Percentiles rank a stretch among this genome's conserved stretches.
phyloP scores from a whole-genome alignment of 1,140 invertebrate genomes.

The Monomorium pharaonis region DNA sequence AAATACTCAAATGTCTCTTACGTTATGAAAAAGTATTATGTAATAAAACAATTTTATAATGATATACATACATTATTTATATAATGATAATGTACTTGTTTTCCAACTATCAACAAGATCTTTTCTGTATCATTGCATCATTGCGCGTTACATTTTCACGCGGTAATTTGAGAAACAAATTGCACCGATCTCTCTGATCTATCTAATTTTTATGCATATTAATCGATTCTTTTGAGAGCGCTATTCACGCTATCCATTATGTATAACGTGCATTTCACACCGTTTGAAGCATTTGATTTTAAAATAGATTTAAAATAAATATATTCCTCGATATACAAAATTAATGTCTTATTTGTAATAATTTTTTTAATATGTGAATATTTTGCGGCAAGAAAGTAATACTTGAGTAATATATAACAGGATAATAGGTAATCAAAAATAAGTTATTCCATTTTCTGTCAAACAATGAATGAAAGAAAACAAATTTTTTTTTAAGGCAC shows the following conservation, averaged over 20 bases:
- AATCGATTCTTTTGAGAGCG: neutral
- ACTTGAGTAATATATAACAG: too few relatives aligned
- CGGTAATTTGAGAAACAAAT: neutral
- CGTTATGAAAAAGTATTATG: neutral
- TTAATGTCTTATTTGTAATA: neutral
- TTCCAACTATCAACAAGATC: neutral
- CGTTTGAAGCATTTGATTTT: neutral
- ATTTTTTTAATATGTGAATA: neutral
- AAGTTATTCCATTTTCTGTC: neutral
- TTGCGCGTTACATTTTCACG: neutral
- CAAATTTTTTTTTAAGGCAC: neutral
- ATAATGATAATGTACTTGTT: neutral
- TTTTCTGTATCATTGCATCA: neutral
- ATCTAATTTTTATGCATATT: conserved; percentile 10
- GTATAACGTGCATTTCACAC: neutral
- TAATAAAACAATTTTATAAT: conserved; percentile 8
- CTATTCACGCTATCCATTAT: neutral
- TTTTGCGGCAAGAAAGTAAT: neutral
- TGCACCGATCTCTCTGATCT: neutral
- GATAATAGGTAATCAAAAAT: too few relatives aligned
- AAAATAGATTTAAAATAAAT: conserved; percentile 4
- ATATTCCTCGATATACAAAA: neutral
- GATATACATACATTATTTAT: neutral
- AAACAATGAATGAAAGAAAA: neutral
- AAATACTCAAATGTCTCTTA: neutral